Conservation (phyloP, 1,140 invertebrate genomes). For the Telenomus remus region DNA sequence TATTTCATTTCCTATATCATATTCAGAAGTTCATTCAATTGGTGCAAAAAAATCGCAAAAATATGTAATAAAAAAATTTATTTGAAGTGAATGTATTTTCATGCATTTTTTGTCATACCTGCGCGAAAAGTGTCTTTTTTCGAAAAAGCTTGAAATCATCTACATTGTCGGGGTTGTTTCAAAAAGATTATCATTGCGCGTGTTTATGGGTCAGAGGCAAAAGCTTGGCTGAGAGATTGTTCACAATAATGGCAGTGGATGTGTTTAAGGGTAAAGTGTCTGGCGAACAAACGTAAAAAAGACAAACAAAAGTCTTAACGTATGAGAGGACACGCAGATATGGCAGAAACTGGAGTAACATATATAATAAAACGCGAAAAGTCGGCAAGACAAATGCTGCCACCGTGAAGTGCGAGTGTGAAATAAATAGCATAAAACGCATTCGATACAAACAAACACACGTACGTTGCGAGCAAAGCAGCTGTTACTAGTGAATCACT, state of each 20-base stretch:
- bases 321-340: conserved; percentile 44
- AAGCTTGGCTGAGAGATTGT: conserved; percentile 54
- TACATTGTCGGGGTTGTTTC: conserved; percentile 30
- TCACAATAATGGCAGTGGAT: conserved; percentile 40
- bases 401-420: conserved; percentile 29
- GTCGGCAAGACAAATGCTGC: conserved; percentile 39
- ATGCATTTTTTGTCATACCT: no score
- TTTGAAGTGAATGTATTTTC: no score
- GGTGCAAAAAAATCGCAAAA: no score
- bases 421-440: conserved; percentile 55
- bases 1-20: no score
- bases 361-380: conserved; percentile 53
- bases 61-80: no score
- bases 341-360: conserved; percentile 35
- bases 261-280: conserved; percentile 26
- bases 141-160: no score
- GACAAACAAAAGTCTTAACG: conserved; percentile 35
- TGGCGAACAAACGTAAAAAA: conserved; percentile 28
- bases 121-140: no score
- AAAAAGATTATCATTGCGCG: conserved; percentile 29
- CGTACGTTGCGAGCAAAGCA: conserved; percentile 39
- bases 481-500: conserved; percentile 53
- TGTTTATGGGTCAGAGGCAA: conserved; percentile 65
- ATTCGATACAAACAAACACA: conserved; percentile 52
- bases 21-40: no score